Evolutionary conservation across 23 tunicate genomes (phyloP), one percentile per base, ranked within the genome.

Genomic region (Styela clava): DNA sequence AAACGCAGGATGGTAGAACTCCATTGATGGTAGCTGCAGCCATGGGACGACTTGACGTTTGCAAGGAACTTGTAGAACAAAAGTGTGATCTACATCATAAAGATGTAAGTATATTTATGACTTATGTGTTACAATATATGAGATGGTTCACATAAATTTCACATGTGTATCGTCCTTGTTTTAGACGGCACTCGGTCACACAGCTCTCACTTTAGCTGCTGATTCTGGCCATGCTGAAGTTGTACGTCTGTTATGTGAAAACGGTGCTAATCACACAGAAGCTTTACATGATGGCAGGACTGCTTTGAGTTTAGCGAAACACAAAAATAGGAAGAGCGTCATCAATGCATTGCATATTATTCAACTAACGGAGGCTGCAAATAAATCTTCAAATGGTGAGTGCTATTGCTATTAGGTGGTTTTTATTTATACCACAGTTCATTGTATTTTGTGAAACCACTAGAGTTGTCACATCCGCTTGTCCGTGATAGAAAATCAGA

Each of bases 11-110:
- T 69, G 97, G 97, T 28, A 78, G 97, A 28, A 92, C 97, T 2
- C 84, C 88, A n/a, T 68, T 92, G 52, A 92, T 92, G 97, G 97
- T 87, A 27, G 97, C 97, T 3, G 85, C 97, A 2, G 97, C 97
- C 33, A 92, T 92, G 97, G 97, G 97, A 16, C 65, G 82, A 34
- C 62, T 74, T 2, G 64, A 70, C 32, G 98, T 93, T 25, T 93
- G 98, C 56, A 61, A 68, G 33, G 93, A 79, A 5, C 82, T 93
- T 1, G 82, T 93, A 27, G 32, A 80, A 56, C 69, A 88, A 28
- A 87, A 87, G 2, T 73, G 81, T 2, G 52, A 93, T 78, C 83
- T 87, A 16, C 91, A 93, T 63, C 92, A 87, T 34, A 74, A 62
- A 52, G 98, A 93, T 74, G 82, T 84, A 23, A 80, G 87, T 74